These are phyloP conservation scores for Cossypha polioptera DNA, from an alignment of 2,797 vertebrate genomes.

Conservation along the genomic window DNA sequence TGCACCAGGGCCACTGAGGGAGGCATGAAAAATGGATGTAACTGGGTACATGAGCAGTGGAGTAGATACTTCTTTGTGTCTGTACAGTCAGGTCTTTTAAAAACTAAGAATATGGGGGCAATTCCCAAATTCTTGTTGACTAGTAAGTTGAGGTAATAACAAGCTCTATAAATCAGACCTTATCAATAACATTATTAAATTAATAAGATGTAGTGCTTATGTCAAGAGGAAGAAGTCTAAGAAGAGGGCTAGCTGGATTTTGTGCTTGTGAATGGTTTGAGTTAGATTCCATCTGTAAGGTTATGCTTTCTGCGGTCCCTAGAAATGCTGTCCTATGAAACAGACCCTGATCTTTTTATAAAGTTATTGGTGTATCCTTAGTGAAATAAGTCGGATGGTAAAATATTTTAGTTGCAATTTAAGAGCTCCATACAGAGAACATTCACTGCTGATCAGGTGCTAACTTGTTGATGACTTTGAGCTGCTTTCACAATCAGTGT, in stretches of 20 bases:
- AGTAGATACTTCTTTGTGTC: not conserved
- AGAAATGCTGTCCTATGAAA: not conserved
- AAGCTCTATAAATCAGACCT: not conserved
- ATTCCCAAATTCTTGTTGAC: not conserved
- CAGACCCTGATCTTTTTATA: not conserved
- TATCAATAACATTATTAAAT: not conserved
- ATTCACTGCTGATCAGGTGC: not conserved
- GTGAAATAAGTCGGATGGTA: not conserved
- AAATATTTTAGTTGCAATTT: not conserved
- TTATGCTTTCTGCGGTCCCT: not conserved
- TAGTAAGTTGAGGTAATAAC: not conserved
- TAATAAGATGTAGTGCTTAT: not conserved
- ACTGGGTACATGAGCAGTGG: not conserved
- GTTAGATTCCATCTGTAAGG: not conserved
- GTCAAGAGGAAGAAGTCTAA: not conserved
- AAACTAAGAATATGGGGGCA: rapidly evolving
- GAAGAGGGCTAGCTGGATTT: not conserved
- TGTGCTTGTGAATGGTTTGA: not conserved
- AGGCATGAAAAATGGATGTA: not conserved
- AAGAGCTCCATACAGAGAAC: not conserved
- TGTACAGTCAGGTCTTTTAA: not conserved
- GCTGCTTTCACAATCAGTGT: not conserved
- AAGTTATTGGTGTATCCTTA: not conserved
- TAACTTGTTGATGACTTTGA: not conserved
- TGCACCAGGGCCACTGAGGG: not conserved